Conservation (phyloP, 2,113 vertebrate species). For the Climacteris rufus region DNA sequence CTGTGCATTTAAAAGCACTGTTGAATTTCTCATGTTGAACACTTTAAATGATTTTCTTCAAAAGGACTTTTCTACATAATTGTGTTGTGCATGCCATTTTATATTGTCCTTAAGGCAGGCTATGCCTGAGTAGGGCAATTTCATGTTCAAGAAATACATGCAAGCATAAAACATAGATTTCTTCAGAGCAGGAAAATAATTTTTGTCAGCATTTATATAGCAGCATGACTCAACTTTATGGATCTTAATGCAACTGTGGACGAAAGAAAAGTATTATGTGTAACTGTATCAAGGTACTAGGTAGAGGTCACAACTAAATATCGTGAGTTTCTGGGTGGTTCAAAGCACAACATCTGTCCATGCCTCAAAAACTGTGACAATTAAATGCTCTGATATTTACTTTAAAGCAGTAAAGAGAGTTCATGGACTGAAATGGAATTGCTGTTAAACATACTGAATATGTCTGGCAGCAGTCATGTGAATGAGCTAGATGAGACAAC, state of each 20-base stretch:
- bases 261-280: background rate
- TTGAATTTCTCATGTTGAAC: background rate
- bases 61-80: background rate
- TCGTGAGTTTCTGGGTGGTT: background rate
- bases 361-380: background rate
- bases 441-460: background rate
- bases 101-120: background rate
- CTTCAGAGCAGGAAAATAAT: background rate
- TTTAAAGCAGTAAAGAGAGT: background rate
- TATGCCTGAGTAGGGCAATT: background rate
- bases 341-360: background rate
- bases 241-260: background rate
- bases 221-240: background rate
- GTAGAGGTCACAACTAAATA: background rate
- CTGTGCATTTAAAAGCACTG: conserved; percentile 4
- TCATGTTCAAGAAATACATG: background rate
- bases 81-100: background rate
- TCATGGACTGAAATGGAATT: background rate
- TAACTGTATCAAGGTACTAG: background rate
- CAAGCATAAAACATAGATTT: background rate
- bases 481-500: background rate
- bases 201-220: background rate
- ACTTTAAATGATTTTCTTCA: background rate
- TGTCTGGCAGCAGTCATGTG: background rate
- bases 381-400: background rate